Conservation (phyloP, 2,888 invertebrate species). For the Agriotes lineatus region DNA sequence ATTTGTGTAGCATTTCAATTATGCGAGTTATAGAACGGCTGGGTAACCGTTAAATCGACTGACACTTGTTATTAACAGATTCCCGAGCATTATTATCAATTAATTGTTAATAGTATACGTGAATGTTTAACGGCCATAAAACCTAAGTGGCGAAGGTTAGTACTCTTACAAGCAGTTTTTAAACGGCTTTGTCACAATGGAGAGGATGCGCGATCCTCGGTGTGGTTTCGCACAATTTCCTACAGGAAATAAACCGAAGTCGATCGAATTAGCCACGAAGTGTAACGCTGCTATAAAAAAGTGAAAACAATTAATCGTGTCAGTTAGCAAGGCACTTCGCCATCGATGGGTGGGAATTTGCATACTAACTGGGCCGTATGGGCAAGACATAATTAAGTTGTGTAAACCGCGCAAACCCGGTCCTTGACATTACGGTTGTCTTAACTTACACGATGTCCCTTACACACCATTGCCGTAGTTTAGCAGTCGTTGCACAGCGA, state of each 20-base stretch:
- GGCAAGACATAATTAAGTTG: slow-evolving; percentile 1
- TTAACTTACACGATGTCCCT: slow-evolving; percentile 42
- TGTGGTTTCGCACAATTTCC: neutral
- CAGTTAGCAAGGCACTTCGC: no score
- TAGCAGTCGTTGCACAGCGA: slow-evolving; percentile 31
- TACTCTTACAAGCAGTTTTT: neutral
- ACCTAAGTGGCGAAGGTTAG: slow-evolving; percentile 5
- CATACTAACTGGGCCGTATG: slow-evolving; percentile 8
- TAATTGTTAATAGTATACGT: slow-evolving; percentile 4
- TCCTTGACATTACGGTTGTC: slow-evolving; percentile 32
- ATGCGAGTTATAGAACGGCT: neutral
- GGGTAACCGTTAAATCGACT: slow-evolving; percentile 7
- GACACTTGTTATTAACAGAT: slow-evolving; percentile 2
- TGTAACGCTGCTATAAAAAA: neutral
- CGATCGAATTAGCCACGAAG: neutral
- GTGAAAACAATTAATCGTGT: neutral
- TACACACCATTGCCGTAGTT: slow-evolving; percentile 18
- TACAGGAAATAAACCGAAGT: neutral
- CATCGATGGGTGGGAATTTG: slow-evolving; percentile 16
- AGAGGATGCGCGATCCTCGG: no score
- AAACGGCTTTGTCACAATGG: no score
- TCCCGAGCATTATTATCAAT: slow-evolving; percentile 6
- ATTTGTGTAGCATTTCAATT: slow-evolving; percentile 7
- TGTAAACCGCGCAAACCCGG: slow-evolving; percentile 37
- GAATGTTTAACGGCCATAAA: slow-evolving; percentile 7